phyloP scores from a whole-genome alignment of 2,113 vertebrate species.

The Addax nasomaculatus region DNA sequence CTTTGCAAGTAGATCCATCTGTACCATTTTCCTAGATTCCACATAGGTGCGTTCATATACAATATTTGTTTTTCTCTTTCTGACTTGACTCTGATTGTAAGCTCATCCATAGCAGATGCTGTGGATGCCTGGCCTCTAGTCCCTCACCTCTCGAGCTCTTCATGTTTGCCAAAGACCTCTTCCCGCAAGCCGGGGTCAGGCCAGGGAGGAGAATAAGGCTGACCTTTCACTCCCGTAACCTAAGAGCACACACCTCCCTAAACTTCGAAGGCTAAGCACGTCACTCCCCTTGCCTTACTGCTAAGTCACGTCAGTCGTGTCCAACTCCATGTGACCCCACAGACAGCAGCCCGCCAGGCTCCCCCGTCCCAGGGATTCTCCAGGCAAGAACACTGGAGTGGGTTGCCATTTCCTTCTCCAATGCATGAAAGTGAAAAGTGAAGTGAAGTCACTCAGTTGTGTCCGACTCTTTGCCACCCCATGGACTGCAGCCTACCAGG shows the following conservation, averaged over 20 bases:
- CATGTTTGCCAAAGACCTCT: background rate
- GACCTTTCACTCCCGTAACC: background rate
- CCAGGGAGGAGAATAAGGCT: too few species aligned
- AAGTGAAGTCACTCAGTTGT: too few species aligned
- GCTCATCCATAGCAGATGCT: background rate
- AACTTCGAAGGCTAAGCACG: background rate
- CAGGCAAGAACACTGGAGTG: too few species aligned
- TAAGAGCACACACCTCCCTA: background rate
- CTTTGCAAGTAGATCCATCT: background rate
- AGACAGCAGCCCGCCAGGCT: too few species aligned
- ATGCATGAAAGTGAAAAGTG: too few species aligned
- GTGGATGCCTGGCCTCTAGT: background rate
- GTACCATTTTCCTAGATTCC: background rate
- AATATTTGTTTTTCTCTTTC: background rate
- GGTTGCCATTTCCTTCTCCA: too few species aligned
- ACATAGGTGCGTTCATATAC: background rate
- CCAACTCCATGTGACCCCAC: too few species aligned
- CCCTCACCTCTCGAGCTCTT: too few species aligned
- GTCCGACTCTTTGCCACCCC: too few species aligned
- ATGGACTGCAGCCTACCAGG: too few species aligned
- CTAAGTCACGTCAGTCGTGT: too few species aligned
- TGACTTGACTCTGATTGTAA: background rate
- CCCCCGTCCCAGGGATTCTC: too few species aligned
- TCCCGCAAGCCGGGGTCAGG: background rate
- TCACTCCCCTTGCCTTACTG: background rate